A percentile compares a stretch with the other conserved stretches of the same genome.
These are phyloP conservation scores for Hylaeus anthracinus DNA, from an alignment of 1,140 invertebrate species.

Conservation along the genomic window DNA sequence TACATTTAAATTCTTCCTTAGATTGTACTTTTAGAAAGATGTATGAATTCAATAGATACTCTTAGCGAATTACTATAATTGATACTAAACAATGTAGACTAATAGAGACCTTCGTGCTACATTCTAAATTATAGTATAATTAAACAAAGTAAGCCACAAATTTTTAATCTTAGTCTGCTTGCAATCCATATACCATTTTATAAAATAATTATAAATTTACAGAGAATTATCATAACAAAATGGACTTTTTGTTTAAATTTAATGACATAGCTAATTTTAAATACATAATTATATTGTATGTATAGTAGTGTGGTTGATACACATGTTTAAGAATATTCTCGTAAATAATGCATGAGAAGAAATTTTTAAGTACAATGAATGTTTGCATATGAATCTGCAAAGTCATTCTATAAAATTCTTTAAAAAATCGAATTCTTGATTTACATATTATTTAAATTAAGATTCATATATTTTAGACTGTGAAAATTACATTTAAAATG, in stretches of 20 bases:
- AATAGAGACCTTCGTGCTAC: slow-evolving; percentile 57
- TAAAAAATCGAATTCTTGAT: neutral
- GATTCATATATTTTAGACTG: neutral
- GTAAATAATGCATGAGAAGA: neutral
- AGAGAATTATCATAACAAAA: neutral
- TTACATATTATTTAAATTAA: neutral
- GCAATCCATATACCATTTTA: slow-evolving; percentile 29
- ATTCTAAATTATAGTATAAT: slow-evolving; percentile 40
- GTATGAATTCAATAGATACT: slow-evolving; percentile 29
- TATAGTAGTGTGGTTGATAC: neutral
- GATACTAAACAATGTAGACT: slow-evolving; percentile 40
- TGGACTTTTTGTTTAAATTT: slow-evolving; percentile 5
- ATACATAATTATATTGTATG: neutral
- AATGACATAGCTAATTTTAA: neutral
- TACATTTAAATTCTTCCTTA: slow-evolving; percentile 55
- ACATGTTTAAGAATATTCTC: neutral
- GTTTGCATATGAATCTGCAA: neutral
- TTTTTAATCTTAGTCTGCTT: slow-evolving; percentile 23
- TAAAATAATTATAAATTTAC: slow-evolving; percentile 12
- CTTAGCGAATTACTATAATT: slow-evolving; percentile 43
- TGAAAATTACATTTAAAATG: slow-evolving; percentile 3
- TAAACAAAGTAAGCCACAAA: slow-evolving; percentile 18
- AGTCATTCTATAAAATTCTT: neutral
- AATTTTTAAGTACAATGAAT: neutral
- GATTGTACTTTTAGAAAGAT: slow-evolving; percentile 35